Base-by-base conservation (phyloP, 2,113 vertebrate species). In the Dicerorhinus sumatrensis region DNA sequence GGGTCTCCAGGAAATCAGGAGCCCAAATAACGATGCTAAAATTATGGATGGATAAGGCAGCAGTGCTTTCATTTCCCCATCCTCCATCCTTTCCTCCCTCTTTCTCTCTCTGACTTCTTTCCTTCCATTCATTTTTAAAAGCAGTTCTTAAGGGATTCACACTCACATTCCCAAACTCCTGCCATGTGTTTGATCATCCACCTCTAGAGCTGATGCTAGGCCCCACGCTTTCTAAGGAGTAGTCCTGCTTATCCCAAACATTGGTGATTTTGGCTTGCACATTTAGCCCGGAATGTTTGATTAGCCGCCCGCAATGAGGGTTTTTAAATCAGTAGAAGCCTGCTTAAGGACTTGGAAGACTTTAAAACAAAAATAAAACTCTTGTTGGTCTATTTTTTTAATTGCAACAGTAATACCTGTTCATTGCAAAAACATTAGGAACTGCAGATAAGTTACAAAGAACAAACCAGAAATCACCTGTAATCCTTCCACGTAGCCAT, bases 291-390 rank as follows among this genome's bases (percentile, higher is more conserved):
- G 7, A 63, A 62, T 82, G 8, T 93, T 79, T 65, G 56, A 90
- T 88, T 92, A 80, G 20, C 29, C 14, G 5, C 39, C 29, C 6
- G 54, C 33, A 54, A 5, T 56, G n/a, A 76, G 0, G 9, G 9
- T 56, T 73, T 96, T 46, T 12, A 89, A 77, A 62, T 70, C 33
- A 67, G 36, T 54, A 56, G n/a, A 83, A 92, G 14, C 33, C 56
- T 79, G 39, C 36, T n/a, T 92, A 70, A 87, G n/a, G 12, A 89
- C 12, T 39, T 4, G 25, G 42, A 87, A 92, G 8, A 79, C 27
- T 73, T 89, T 86, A 89, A 90, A 90, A 39, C 16, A 83, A 93
- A 88, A 87, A 65, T 39, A 73, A 91, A 63, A 46, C 21, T 89
- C 1, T 56, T 42, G 3, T 54, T 58, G 7, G 20, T 92, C 21